phyloP scores from a whole-genome alignment of 2,888 invertebrate genomes.

The Marronus borbonicus region DNA sequence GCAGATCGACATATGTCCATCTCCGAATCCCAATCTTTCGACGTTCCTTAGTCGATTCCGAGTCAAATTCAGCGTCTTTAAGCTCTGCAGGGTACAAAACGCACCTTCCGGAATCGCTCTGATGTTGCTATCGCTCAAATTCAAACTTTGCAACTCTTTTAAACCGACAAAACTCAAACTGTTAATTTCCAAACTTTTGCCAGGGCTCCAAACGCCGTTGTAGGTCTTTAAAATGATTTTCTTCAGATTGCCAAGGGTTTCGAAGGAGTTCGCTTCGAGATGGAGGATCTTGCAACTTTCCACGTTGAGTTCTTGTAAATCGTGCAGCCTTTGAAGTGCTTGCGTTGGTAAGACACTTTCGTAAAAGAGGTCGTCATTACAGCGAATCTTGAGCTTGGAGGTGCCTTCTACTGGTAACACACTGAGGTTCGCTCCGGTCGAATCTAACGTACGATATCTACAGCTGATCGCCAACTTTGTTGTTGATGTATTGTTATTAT shows the following conservation, averaged over 20 bases:
- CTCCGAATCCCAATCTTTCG: constrained; percentile 81
- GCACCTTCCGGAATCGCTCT: constrained; percentile 84
- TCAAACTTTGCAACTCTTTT: constrained; percentile 84
- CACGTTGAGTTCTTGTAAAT: constrained; percentile 83
- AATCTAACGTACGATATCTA: constrained; percentile 80
- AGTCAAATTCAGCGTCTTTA: constrained; percentile 88
- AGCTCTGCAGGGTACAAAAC: constrained; percentile 85
- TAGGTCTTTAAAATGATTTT: constrained; percentile 84
- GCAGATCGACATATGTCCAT: constrained; percentile 71
- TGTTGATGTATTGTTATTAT: constrained; percentile 71
- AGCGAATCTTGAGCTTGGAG: constrained; percentile 81
- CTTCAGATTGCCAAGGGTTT: constrained; percentile 85
- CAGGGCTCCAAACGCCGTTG: constrained; percentile 85
- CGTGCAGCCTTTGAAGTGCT: constrained; percentile 81
- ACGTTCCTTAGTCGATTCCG: constrained; percentile 86
- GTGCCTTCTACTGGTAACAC: constrained; percentile 81
- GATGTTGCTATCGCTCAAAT: constrained; percentile 89
- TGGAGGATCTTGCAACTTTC: constrained; percentile 86
- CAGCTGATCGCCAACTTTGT: constrained; percentile 76
- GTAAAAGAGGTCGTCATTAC: constrained; percentile 83
- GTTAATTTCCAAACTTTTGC: constrained; percentile 82
- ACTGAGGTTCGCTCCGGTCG: constrained; percentile 78
- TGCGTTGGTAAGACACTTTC: constrained; percentile 84
- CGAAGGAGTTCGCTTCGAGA: constrained; percentile 84
- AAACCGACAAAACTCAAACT: constrained; percentile 83